Conservation (phyloP, 2,797 vertebrate genomes). For the Hapalemur alaotrensis region DNA sequence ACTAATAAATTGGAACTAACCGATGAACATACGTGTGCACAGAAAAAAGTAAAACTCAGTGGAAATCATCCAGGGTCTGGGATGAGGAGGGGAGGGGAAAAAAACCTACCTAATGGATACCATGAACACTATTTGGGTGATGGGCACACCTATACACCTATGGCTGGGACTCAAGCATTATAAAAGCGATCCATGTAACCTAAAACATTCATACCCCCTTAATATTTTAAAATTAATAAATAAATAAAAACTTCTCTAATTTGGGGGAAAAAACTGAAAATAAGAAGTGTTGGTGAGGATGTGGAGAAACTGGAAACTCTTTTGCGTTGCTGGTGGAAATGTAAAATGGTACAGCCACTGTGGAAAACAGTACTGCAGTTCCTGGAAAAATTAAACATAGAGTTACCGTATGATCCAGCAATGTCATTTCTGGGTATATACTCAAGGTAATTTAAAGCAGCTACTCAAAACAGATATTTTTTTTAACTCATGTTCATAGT, state of each 20-base stretch:
- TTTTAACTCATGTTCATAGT: accelerated
- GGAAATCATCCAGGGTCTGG: background rate
- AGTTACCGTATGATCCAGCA: background rate
- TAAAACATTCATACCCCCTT: background rate
- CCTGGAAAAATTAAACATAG: background rate
- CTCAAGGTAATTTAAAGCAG: background rate
- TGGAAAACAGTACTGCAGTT: background rate
- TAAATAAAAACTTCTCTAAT: background rate
- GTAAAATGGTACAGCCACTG: background rate
- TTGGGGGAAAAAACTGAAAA: background rate
- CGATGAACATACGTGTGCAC: background rate
- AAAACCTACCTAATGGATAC: background rate
- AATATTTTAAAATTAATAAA: background rate
- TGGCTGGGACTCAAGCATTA: background rate
- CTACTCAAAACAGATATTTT: background rate
- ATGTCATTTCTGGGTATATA: background rate
- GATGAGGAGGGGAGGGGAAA: background rate
- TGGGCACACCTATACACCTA: background rate
- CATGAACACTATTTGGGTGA: background rate
- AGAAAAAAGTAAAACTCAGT: background rate
- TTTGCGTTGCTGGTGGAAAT: background rate
- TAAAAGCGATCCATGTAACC: background rate
- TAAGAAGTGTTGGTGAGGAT: no score
- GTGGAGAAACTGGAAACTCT: accelerated
- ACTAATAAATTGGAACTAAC: background rate